These are phyloP conservation scores for Phyllotreta cruciferae DNA, from an alignment of 2,888 invertebrate genomes.

Conservation along the genomic window DNA sequence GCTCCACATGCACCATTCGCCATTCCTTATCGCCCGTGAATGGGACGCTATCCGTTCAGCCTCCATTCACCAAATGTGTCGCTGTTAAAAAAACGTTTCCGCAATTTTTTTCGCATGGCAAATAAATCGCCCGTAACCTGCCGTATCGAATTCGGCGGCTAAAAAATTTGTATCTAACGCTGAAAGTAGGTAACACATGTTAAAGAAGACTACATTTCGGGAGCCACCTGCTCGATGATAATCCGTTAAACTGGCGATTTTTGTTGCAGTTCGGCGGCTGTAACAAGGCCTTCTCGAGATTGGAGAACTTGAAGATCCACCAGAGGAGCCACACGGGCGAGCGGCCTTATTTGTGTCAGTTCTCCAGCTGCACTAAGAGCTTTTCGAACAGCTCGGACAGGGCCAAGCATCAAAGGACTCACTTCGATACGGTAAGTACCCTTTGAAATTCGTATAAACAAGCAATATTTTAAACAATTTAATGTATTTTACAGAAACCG, in stretches of 20 bases:
- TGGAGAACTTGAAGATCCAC: constrained; percentile 98
- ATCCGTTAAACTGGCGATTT: constrained; percentile 16
- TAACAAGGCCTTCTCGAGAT: constrained; percentile 92
- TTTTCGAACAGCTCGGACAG: constrained; percentile 99
- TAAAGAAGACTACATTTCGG: no score
- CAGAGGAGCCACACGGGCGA: constrained; percentile 95
- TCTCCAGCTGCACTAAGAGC: constrained; percentile 90
- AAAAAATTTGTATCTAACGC: no score
- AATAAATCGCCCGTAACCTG: constrained; percentile 38
- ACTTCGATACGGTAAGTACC: constrained; percentile 91
- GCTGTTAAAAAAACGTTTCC: constrained; percentile 32
- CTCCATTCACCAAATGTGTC: no score
- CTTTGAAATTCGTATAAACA: neutral
- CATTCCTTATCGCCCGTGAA: no score
- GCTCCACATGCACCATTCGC: no score
- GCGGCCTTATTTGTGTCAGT: constrained; percentile 94
- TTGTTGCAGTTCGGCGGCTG: constrained; percentile 86
- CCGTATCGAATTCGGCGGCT: constrained; percentile 28
- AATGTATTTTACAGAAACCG: constrained; percentile 75
- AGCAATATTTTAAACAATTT: constrained; percentile 6
- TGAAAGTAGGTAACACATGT: no score
- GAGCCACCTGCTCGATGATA: neutral
- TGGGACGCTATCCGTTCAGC: no score
- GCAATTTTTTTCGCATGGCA: constrained; percentile 34
- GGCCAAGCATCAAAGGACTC: constrained; percentile 98